Evolutionary conservation across 2,113 vertebrate species (phyloP).

Genomic region (Aplodontia rufa): DNA sequence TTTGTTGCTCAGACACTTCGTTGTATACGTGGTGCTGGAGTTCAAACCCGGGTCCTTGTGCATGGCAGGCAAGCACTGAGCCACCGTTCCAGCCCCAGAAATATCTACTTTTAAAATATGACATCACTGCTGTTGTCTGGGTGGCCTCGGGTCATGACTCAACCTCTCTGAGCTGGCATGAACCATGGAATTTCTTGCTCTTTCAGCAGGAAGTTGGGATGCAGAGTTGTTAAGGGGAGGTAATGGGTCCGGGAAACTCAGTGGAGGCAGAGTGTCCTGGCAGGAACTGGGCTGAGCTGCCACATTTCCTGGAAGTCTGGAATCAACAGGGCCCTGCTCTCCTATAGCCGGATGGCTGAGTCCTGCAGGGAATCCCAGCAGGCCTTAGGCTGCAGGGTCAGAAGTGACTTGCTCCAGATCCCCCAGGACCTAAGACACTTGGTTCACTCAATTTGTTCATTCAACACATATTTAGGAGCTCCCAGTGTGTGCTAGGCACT

Average conservation of each 20-base stretch:
- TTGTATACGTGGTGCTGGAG: too few relatives aligned
- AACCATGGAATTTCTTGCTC: not conserved
- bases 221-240: not conserved
- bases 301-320: not conserved
- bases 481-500: not conserved
- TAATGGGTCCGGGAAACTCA: not conserved
- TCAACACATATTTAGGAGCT: not conserved
- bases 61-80: too few relatives aligned
- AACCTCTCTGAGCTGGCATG: not conserved
- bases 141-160: not conserved
- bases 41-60: too few relatives aligned
- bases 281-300: not conserved
- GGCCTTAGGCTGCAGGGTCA: not conserved
- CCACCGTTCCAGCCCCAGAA: too few relatives aligned
- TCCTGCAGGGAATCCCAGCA: not conserved
- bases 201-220: slow-evolving; percentile 36
- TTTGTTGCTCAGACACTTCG: too few relatives aligned
- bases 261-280: rapidly evolving
- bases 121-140: not conserved
- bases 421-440: not conserved
- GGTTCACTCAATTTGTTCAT: not conserved
- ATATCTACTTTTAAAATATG: not conserved
- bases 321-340: rapidly evolving
- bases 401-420: not conserved
- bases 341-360: not conserved